These are phyloP conservation scores for Augochlorella aurata DNA, from an alignment of 2,888 invertebrate genomes.

Conservation along the genomic window DNA sequence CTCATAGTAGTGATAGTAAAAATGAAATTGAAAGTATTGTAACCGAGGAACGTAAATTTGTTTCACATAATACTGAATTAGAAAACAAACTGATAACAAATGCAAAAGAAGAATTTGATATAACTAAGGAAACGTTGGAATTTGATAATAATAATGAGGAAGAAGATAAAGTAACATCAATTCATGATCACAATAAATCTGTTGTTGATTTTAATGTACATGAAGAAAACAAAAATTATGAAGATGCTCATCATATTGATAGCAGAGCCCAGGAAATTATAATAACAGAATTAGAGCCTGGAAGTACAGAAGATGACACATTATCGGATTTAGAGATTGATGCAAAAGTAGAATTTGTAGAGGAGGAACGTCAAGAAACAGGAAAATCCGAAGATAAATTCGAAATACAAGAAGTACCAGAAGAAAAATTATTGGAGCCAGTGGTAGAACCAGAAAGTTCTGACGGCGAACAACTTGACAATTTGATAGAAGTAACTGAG, in stretches of 20 bases:
- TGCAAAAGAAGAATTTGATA: not conserved
- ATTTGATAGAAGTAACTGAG: slow-evolving; percentile 73
- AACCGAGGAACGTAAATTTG: slow-evolving; percentile 21
- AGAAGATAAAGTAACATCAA: slow-evolving; percentile 12
- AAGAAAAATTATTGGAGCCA: slow-evolving; percentile 35
- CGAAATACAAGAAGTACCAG: slow-evolving; percentile 7
- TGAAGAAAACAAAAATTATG: slow-evolving; percentile 44
- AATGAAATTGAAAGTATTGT: slow-evolving; percentile 18
- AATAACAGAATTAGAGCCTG: slow-evolving; percentile 60
- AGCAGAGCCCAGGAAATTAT: slow-evolving; percentile 46
- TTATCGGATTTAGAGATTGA: slow-evolving; percentile 67
- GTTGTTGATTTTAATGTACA: slow-evolving; percentile 26
- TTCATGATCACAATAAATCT: slow-evolving; percentile 15
- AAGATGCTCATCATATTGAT: slow-evolving; percentile 11
- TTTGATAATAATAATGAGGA: slow-evolving; percentile 10
- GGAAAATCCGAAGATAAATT: not conserved
- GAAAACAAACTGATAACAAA: slow-evolving; percentile 11
- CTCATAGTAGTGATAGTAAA: slow-evolving; percentile 37
- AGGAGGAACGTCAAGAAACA: slow-evolving; percentile 43
- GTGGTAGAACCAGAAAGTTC: slow-evolving; percentile 69
- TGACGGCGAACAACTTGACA: slow-evolving; percentile 75
- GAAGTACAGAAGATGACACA: slow-evolving; percentile 52
- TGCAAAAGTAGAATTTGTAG: slow-evolving; percentile 62
- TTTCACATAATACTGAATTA: slow-evolving; percentile 17
- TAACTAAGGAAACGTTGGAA: slow-evolving; percentile 17